Evolutionary conservation across 2,113 vertebrate species (phyloP).

Genomic region (Eira barbara): DNA sequence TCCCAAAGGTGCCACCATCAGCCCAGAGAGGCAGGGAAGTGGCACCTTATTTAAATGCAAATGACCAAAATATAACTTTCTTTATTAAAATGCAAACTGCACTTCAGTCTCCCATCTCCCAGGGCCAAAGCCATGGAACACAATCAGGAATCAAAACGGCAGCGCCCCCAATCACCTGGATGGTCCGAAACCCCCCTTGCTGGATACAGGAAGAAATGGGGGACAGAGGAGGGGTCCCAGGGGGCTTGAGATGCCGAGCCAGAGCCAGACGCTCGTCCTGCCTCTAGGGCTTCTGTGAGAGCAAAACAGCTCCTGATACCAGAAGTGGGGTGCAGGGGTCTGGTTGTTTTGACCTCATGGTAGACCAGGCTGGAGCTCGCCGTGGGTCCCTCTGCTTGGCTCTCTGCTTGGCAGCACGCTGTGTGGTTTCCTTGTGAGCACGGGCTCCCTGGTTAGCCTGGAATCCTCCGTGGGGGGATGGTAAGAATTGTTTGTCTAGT

Average conservation of each 20-base stretch:
- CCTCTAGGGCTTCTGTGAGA: not conserved
- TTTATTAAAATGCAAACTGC: slow-evolving; percentile 85
- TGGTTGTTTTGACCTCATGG: not conserved
- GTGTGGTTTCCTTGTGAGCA: not conserved
- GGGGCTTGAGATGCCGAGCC: not conserved
- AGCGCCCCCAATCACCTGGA: not conserved
- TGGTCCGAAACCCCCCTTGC: too few relatives aligned
- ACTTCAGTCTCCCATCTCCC: slow-evolving; percentile 47
- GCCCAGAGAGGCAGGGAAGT: slow-evolving; percentile 33
- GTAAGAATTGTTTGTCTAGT: not conserved
- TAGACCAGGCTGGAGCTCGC: not conserved
- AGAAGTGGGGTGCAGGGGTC: not conserved
- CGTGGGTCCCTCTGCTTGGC: not conserved
- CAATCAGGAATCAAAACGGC: not conserved
- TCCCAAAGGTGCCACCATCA: slow-evolving; percentile 63
- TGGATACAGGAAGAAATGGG: not conserved
- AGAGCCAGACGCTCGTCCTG: not conserved
- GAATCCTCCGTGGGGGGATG: not conserved
- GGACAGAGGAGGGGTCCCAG: not conserved
- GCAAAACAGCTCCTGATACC: not conserved
- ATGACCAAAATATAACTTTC: slow-evolving; percentile 78
- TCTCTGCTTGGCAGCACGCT: not conserved
- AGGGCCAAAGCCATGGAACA: slow-evolving; percentile 3
- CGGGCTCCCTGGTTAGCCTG: not conserved
- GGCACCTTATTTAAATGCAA: slow-evolving; percentile 82